Base-by-base conservation (phyloP, 2,797 vertebrate genomes). In the Capromys pilorides region DNA sequence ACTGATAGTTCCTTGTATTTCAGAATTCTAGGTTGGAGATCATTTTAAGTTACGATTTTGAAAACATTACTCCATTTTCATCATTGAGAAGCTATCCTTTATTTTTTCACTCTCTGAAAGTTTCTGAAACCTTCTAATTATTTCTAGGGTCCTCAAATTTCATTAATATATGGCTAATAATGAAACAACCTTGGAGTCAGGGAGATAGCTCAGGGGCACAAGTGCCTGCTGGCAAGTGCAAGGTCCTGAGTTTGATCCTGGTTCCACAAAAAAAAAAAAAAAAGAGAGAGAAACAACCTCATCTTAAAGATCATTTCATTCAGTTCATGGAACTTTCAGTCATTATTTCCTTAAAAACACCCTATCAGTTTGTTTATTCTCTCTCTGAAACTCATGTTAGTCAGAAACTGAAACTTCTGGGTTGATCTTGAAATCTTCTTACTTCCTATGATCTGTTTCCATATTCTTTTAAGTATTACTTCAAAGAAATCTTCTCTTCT, bases 91-190 rank as follows among this genome's bases (percentile, higher is more conserved):
- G 36, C 36, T 8, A 28, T 28, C 41, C 19, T 66, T 54, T 87
- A n/a, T 26, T 57, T 79, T 75, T 80, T 81, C 59, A 31, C n/a
- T 69, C 45, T 88, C 6, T 24, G 18, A n/a, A 88, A 66, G 31
- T 71, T 94, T 90, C 67, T 81, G n/a, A 54, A 93, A 62, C 77
- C 64, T 88, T 92, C 7, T 96, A 21, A 83, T 69, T 81, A 77
- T 61, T 91, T 41, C 41, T 79, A 82, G 19, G 21, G 11, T 90
- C 24, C 16, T 88, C 18, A 87, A 64, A 78, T 78, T 73, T 88
- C 45, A 86, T 85, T 57, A 82, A 81, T 62, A 64, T 86, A 19
- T 88, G 18, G 26, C 22, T 87, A 77, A 36, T 61, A 84, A 45
- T 85, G 33, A 93, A 95, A 64, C 26, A n/a, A 80, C 18, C 45